These are phyloP conservation scores for Mythimna albipuncta DNA, from an alignment of 2,888 invertebrate genomes.

Conservation along the genomic window DNA sequence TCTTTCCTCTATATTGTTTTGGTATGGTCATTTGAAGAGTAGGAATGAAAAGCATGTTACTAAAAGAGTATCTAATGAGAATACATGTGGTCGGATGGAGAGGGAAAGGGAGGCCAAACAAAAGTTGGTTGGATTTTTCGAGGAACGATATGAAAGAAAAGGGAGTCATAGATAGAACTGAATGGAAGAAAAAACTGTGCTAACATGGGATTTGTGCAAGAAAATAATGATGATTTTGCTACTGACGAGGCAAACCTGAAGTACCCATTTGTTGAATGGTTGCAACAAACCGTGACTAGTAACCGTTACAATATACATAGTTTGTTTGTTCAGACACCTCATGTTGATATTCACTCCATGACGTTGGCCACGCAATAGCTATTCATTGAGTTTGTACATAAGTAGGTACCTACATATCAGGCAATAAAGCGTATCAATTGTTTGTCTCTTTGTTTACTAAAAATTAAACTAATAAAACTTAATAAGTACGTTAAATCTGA, in stretches of 20 bases:
- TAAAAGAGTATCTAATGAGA: too few species aligned
- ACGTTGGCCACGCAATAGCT: slow-evolving; percentile 33
- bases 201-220: too few species aligned
- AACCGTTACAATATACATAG: slow-evolving; percentile 21
- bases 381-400: slow-evolving; percentile 18
- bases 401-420: not conserved
- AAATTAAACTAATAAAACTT: not conserved
- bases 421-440: not conserved
- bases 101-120: too few species aligned
- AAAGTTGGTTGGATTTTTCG: too few species aligned
- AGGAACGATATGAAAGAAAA: too few species aligned
- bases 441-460: not conserved
- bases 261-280: not conserved
- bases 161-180: too few species aligned
- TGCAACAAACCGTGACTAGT: slow-evolving; percentile 32
- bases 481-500: not conserved
- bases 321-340: slow-evolving; percentile 35
- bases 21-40: too few species aligned
- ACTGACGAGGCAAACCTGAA: not conserved
- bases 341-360: slow-evolving; percentile 35
- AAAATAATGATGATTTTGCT: too few species aligned
- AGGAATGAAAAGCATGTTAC: too few species aligned
- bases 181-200: too few species aligned
- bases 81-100: too few species aligned
- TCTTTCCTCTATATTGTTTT: too few species aligned